phyloP scores from a whole-genome alignment of 2,113 vertebrate species.

The Cepphus grylle region DNA sequence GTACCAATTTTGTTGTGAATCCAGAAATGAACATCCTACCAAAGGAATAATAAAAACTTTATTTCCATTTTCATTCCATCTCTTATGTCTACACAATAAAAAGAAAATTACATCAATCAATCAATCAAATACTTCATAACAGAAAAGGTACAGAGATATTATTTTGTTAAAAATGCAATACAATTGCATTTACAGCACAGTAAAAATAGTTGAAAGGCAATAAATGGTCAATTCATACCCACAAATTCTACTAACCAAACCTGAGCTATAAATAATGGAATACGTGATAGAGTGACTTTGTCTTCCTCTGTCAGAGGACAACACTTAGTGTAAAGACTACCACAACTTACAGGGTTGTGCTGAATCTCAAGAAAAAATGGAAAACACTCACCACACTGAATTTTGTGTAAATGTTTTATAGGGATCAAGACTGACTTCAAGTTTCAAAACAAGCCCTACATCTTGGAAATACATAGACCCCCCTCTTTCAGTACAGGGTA shows the following conservation, averaged over 20 bases:
- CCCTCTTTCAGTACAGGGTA: background rate
- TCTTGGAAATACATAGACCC: background rate
- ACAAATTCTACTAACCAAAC: background rate
- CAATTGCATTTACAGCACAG: background rate
- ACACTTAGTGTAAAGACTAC: background rate
- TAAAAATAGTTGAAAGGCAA: background rate
- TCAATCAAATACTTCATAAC: background rate
- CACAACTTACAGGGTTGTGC: background rate
- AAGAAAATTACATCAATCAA: background rate
- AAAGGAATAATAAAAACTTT: background rate
- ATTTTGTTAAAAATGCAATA: background rate
- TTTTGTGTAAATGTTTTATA: background rate
- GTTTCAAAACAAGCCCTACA: background rate
- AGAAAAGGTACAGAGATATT: background rate
- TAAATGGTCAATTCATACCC: background rate
- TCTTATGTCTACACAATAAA: background rate
- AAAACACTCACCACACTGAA: background rate
- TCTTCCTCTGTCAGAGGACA: background rate
- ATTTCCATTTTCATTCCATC: background rate
- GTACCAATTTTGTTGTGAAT: background rate
- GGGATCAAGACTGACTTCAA: background rate
- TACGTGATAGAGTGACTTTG: background rate
- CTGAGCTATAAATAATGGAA: background rate
- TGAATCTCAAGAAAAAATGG: background rate
- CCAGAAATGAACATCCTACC: background rate